Conservation (phyloP, 2,888 invertebrate species). For the Tenthredo livida region DNA sequence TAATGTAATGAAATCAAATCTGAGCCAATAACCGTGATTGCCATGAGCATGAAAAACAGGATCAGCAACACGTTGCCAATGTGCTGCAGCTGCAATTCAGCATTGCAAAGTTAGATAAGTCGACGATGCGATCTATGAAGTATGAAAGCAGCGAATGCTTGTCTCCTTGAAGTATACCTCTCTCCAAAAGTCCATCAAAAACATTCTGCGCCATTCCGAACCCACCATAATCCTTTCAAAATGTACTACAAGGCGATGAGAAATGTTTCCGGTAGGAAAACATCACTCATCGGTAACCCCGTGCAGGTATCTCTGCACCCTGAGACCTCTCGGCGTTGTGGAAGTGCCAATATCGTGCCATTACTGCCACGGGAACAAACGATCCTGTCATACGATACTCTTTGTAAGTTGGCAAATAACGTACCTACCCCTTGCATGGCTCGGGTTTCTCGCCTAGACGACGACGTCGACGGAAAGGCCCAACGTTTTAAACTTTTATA, state of each 20-base stretch:
- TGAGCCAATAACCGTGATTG: background rate
- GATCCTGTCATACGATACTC: constrained; percentile 34
- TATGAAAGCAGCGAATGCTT: background rate
- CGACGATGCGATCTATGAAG: too few species aligned
- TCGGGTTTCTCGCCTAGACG: background rate
- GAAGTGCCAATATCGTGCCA: constrained; percentile 11
- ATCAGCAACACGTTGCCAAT: background rate
- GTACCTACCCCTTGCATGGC: background rate
- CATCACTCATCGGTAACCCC: background rate
- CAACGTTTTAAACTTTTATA: background rate
- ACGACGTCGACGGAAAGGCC: background rate
- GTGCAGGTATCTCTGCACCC: background rate
- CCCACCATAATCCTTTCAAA: background rate
- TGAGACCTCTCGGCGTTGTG: background rate
- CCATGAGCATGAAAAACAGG: background rate
- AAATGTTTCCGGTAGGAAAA: constrained; percentile 4
- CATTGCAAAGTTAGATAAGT: background rate
- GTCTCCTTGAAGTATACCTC: background rate
- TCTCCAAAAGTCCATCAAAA: background rate
- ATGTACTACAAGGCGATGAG: background rate
- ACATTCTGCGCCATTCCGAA: background rate
- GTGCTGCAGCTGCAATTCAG: background rate
- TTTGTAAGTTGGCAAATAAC: constrained; percentile 31
- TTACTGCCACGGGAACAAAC: constrained; percentile 24
- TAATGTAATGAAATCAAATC: constrained; percentile 21